These are phyloP conservation scores for Patagioenas fasciata DNA, from an alignment of 2,113 vertebrate genomes.

Conservation along the genomic window DNA sequence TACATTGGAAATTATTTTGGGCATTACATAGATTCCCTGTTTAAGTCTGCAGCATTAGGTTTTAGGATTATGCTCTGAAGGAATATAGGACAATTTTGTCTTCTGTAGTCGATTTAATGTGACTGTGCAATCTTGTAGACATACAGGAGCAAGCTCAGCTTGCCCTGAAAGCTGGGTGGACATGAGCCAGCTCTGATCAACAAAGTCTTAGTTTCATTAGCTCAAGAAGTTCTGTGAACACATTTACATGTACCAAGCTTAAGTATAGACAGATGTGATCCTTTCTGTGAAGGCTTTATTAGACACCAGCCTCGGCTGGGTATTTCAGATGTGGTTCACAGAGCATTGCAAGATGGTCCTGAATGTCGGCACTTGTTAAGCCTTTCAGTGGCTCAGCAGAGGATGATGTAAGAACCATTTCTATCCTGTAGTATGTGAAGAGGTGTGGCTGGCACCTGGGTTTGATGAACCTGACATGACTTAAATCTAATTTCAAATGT, in stretches of 20 bases:
- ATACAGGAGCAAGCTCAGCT: neutral
- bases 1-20: neutral
- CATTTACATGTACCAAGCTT: neutral
- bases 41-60: neutral
- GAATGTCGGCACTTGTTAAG: neutral
- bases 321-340: neutral
- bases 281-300: neutral
- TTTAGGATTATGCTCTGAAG: neutral
- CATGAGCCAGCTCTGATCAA: neutral
- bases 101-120: neutral
- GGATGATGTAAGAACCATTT: no score
- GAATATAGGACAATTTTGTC: neutral
- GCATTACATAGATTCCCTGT: neutral
- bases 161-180: neutral
- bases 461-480: no score
- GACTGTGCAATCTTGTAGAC: neutral
- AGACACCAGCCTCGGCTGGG: neutral
- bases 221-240: neutral
- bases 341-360: neutral
- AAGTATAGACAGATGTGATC: neutral
- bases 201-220: neutral
- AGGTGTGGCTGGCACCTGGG: neutral
- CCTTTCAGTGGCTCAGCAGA: neutral
- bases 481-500: no score
- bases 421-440: neutral